Percentiles rank a stretch among this genome's conserved stretches.
phyloP scores from a whole-genome alignment of 2,113 vertebrate genomes.

The Pipra filicauda region DNA sequence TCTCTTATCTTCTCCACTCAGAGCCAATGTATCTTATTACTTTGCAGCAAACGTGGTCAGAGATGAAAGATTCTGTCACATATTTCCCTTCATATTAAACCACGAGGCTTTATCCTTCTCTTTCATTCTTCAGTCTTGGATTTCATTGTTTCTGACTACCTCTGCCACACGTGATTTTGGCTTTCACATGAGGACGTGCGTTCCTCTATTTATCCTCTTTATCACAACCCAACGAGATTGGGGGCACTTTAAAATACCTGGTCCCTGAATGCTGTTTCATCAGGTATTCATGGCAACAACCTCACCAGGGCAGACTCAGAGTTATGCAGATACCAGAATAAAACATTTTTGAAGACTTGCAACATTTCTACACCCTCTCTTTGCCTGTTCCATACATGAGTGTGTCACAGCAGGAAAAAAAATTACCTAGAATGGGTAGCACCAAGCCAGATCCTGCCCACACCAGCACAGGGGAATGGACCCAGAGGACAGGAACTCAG shows the following conservation, averaged over 20 bases:
- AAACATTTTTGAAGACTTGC: background rate
- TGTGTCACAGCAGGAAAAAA: background rate
- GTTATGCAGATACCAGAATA: background rate
- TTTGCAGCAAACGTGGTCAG: constrained; percentile 67
- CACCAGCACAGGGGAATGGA: rapidly evolving
- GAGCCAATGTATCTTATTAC: constrained; percentile 63
- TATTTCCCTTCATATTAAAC: constrained; percentile 67
- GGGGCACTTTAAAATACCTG: constrained; percentile 65
- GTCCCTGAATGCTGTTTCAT: constrained; percentile 45
- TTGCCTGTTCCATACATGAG: background rate
- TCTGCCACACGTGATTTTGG: constrained; percentile 59
- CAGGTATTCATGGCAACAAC: constrained; percentile 66
- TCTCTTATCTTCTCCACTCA: constrained; percentile 69
- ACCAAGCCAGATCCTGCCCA: background rate
- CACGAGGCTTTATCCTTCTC: constrained; percentile 56
- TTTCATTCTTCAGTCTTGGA: constrained; percentile 60
- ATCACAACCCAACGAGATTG: constrained; percentile 61
- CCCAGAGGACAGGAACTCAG: background rate
- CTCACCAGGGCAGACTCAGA: background rate
- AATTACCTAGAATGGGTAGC: rapidly evolving
- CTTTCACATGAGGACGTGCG: constrained; percentile 36
- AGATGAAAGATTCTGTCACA: constrained; percentile 72
- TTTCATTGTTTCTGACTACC: constrained; percentile 73
- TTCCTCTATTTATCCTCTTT: constrained; percentile 67
- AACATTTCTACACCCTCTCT: background rate